These are phyloP conservation scores for Scaptomyza hsui DNA, from an alignment of 1,140 invertebrate genomes.

Conservation along the genomic window DNA sequence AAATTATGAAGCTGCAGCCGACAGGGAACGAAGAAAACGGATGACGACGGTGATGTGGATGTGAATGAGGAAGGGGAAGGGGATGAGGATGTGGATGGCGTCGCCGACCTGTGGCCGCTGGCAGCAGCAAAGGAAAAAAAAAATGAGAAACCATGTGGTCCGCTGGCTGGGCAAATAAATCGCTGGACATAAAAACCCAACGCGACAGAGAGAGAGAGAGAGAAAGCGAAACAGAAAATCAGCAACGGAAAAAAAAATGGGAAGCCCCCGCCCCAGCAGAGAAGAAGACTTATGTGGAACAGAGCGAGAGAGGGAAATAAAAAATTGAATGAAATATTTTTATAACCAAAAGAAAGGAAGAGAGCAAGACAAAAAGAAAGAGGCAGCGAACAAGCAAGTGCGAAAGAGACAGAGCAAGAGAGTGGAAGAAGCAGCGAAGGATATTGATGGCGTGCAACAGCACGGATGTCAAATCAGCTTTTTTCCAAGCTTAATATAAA, in stretches of 20 bases:
- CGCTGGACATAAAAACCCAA: conserved; percentile 64
- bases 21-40: conserved; percentile 27
- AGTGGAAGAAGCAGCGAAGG: conserved; percentile 36
- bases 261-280: conserved; percentile 3
- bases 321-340: conserved; percentile 83
- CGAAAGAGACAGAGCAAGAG: conserved; percentile 3
- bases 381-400: conserved; percentile 3
- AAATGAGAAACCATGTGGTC: conserved; percentile 75
- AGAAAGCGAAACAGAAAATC: conserved; percentile 49
- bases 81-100: conserved; percentile 45
- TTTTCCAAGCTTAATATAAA: no score
- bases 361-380: conserved; percentile 23
- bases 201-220: conserved; percentile 9
- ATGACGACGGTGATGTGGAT: conserved; percentile 14
- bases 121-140: conserved; percentile 42
- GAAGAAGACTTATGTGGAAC: conserved; percentile 29
- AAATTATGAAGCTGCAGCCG: conserved; percentile 76
- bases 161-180: conserved; percentile 72
- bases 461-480: no score
- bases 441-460: conserved; percentile 79
- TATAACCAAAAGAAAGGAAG: conserved; percentile 62
- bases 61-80: conserved; percentile 4
- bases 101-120: conserved; percentile 64
- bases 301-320: conserved; percentile 54
- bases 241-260: background rate